Base-by-base conservation (phyloP, 2,888 invertebrate species). In the Agrilus biguttatus region DNA sequence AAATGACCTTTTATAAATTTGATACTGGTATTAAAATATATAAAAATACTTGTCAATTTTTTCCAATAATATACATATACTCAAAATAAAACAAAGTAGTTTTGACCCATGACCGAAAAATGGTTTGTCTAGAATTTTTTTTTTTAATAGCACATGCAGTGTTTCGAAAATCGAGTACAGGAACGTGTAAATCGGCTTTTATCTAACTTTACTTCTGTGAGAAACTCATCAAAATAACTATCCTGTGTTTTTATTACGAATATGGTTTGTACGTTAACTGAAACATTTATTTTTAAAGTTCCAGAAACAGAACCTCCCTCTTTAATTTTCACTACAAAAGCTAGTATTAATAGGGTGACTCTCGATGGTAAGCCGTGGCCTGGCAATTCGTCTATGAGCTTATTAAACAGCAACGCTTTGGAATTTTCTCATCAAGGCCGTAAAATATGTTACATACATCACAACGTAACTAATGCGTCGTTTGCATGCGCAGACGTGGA, bases 391-490 rank as follows among this genome's bases (percentile, higher is more conserved):
- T 52, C 63, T 8, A 49, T 72, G 42, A 56, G 59, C 40, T 51
- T 64, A 13, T 50, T 66, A 28, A 69, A 68, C 49, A 68, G 65
- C 41, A 63, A 63, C 45, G 73, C 74, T 13, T 61, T 82, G 47
- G 81, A 81, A 59, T 77, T 81, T 56, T 74, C 78, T 59, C 78
- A 80, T 61, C 67, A 76, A 44, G 80, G 80, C 59, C 69, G 75
- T 45, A 75, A 80, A 32, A 63, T 83, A 38, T 82, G 80, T 67
- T 86, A 83, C 70, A 76, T 88, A 55, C 78, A 80, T 59, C 74
- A 75, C 60, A 75, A 75, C 59, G 58, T 75, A 48, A 72, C 72
- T 41, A 57, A 58, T 48, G 55, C 62, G 8, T 60, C 65, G 40
- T 64, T 86, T 50, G 73, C 75, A 54, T 86, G 85, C 63, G 78